Evolutionary conservation across 2,888 invertebrate genomes (phyloP), one percentile per base, ranked within the genome.

Genomic region (Acronicta aceris): DNA sequence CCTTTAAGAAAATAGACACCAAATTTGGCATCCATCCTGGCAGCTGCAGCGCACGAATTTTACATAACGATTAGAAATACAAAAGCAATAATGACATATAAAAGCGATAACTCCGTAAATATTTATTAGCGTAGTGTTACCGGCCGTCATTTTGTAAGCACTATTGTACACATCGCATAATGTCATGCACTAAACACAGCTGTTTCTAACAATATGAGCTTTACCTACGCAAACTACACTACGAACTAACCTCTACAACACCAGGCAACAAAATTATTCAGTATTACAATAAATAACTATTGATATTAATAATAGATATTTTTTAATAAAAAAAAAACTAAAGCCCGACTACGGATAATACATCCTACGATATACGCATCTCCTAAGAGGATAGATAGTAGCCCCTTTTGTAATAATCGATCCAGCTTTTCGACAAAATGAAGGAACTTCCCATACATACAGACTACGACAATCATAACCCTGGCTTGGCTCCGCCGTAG

Each of bases 231-330:
- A 67, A 71, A 67, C 78, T 78, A 78, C 71, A 58, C 78, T 78
- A 78, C 65, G 10, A 57, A 65, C 66, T 90, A 91, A 82, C 76
- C 78, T 81, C 89, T 91, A 92, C 79, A 85, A 88, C 87, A 91
- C 85, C 86, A 85, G 90, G 88, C 90, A 90, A 92, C 84, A 85
- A 84, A 90, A 90, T 83, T 86, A 84, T 82, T 87, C 84, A 81
- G 85, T 85, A 89, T 83, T 85, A 81, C 82, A 90, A 93, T 93
- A 93, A 93, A 93, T 92, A 91, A 89, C 87, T 90, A 86, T 83
- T 87, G 82, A 91, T 90, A 86, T 87, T 83, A 86, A 82, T 84
- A 81, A 69, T 71, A 76, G 56, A 77, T 69, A 66, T 74, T 71
- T 66, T 82, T n/a, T n/a, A n/a, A n/a, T 46, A 71, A 81, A 81